A percentile compares a stretch with the other conserved stretches of the same genome.
phyloP scores from a whole-genome alignment of 2,888 invertebrate genomes.

The Galerucella calmariensis region DNA sequence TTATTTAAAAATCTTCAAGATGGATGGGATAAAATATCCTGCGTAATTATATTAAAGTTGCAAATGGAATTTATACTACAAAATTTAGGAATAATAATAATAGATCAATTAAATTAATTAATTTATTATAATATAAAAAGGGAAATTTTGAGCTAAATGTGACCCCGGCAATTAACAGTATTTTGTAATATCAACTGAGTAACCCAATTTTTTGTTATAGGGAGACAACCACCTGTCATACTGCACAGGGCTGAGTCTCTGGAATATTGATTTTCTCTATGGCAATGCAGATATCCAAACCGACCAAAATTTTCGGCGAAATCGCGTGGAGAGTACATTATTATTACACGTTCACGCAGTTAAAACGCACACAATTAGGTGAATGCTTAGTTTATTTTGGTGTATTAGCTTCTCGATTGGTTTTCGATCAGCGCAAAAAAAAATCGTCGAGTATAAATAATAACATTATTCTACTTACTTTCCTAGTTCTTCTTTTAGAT shows the following conservation, averaged over 20 bases:
- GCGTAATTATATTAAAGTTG: neutral
- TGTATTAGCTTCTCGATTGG: constrained; percentile 51
- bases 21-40: neutral
- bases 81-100: neutral
- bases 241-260: constrained; percentile 61
- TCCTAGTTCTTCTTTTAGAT: constrained; percentile 99
- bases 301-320: constrained; percentile 50
- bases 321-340: constrained; percentile 34
- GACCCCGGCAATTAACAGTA: neutral
- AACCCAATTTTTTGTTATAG: constrained; percentile 34
- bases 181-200: constrained; percentile 15
- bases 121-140: neutral
- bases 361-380: constrained; percentile 42
- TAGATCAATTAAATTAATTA: too few relatives aligned
- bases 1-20: neutral
- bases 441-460: constrained; percentile 45
- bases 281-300: constrained; percentile 66
- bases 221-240: constrained; percentile 65
- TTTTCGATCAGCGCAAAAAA: constrained; percentile 46
- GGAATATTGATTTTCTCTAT: constrained; percentile 65
- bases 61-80: neutral
- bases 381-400: constrained; percentile 56
- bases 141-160: neutral
- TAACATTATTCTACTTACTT: constrained; percentile 79
- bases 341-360: constrained; percentile 31